phyloP scores from a whole-genome alignment of 2,113 vertebrate genomes.

The Brienomyrus brachyistius region DNA sequence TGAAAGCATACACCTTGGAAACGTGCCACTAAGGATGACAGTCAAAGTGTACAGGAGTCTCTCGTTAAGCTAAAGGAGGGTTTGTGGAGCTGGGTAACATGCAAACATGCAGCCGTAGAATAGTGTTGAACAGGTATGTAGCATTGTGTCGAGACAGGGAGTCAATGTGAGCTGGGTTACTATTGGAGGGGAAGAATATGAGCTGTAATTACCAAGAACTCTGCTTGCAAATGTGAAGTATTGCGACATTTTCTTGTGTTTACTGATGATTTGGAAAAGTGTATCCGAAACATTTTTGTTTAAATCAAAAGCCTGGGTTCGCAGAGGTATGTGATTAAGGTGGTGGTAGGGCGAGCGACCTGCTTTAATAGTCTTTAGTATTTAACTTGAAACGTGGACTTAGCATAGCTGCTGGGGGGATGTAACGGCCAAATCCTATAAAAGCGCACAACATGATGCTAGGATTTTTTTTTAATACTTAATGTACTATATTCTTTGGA shows the following conservation, averaged over 20 bases:
- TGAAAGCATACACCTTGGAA: background rate
- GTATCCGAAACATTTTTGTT: background rate
- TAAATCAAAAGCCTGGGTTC: background rate
- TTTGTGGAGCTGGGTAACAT: background rate
- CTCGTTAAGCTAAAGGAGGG: background rate
- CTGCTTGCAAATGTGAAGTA: conserved; percentile 10
- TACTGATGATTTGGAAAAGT: background rate
- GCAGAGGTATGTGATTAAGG: background rate
- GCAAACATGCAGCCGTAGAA: background rate
- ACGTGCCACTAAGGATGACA: background rate
- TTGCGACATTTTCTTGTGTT: background rate
- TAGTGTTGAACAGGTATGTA: background rate
- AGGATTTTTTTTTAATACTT: conserved; percentile 2
- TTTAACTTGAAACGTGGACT: background rate
- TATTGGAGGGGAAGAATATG: background rate
- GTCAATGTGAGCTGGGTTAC: background rate
- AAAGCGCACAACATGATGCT: conserved; percentile 13
- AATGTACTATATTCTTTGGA: background rate
- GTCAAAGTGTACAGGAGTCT: background rate
- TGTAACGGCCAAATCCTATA: background rate
- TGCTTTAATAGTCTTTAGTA: background rate
- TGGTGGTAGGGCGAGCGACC: background rate
- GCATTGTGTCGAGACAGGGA: background rate
- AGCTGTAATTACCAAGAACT: background rate
- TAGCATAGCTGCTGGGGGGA: background rate